A percentile compares a stretch with the other conserved stretches of the same genome.
Conservation (phyloP, 1,140 invertebrate species). For the Dryas iulia region DNA sequence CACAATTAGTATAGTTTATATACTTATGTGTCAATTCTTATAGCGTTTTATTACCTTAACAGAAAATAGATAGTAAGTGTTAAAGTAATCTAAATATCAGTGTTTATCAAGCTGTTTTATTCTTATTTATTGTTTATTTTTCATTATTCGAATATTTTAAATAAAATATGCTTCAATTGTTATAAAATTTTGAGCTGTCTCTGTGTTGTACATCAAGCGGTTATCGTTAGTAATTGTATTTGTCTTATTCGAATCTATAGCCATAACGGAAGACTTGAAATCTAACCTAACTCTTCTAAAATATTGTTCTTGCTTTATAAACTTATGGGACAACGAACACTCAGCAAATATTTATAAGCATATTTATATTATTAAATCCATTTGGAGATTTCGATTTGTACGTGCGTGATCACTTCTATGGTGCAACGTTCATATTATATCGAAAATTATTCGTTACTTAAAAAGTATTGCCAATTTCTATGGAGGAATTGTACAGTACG, state of each 20-base stretch:
- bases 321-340: slow-evolving; percentile 70
- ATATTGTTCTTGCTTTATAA: slow-evolving; percentile 47
- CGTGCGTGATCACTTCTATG: slow-evolving; percentile 7
- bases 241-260: slow-evolving; percentile 42
- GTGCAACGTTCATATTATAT: slow-evolving; percentile 3
- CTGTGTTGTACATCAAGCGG: slow-evolving; percentile 27
- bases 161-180: slow-evolving; percentile 20
- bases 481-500: slow-evolving; percentile 19
- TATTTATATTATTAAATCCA: slow-evolving; percentile 35
- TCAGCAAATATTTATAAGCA: slow-evolving; percentile 58
- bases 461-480: slow-evolving; percentile 2
- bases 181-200: slow-evolving; percentile 25
- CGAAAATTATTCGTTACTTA: background rate
- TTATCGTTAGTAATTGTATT: slow-evolving; percentile 27
- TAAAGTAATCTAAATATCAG: slow-evolving; percentile 64
- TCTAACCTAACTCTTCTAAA: slow-evolving; percentile 26
- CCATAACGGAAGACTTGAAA: slow-evolving; percentile 33
- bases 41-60: slow-evolving; percentile 80
- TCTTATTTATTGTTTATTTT: slow-evolving; percentile 37
- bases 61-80: slow-evolving; percentile 77
- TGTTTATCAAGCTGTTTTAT: slow-evolving; percentile 60
- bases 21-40: slow-evolving; percentile 82
- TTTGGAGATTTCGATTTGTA: slow-evolving; percentile 24
- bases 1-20: slow-evolving; percentile 81
- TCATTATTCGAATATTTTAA: slow-evolving; percentile 5